Evolutionary conservation across 92 coral and sea anemone genomes (phyloP).

Genomic region (Diadumene lineata): DNA sequence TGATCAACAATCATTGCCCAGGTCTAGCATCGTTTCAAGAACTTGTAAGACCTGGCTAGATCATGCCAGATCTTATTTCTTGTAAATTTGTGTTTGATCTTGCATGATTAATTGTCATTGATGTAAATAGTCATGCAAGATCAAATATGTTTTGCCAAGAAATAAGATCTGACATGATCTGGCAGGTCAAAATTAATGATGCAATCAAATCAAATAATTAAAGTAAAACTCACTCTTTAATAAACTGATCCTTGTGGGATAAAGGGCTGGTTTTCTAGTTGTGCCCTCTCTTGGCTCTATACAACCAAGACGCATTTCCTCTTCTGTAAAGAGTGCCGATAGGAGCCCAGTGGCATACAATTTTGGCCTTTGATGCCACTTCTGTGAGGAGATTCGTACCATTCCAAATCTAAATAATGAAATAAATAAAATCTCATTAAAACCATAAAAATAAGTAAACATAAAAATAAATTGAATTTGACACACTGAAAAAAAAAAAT

Average conservation of each 20-base stretch:
- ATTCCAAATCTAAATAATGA: constrained; percentile 14
- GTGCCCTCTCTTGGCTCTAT: constrained; percentile 50
- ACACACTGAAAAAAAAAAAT: too few species aligned
- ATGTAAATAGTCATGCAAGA: too few species aligned
- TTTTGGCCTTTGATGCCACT: constrained; percentile 44
- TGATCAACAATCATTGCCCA: not conserved
- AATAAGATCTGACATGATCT: too few species aligned
- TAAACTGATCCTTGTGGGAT: constrained; percentile 40
- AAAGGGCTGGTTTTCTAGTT: constrained; percentile 34
- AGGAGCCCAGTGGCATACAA: constrained; percentile 53
- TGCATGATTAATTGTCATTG: too few species aligned
- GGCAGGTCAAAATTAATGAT: too few species aligned
- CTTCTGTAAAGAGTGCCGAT: constrained; percentile 49
- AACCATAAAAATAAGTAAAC: too few species aligned
- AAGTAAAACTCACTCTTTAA: constrained; percentile 53
- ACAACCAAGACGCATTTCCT: constrained; percentile 56
- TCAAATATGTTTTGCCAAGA: too few species aligned
- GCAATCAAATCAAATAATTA: not conserved
- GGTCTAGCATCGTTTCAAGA: not conserved
- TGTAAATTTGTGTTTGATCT: too few species aligned
- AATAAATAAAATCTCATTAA: too few species aligned
- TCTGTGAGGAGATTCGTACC: constrained; percentile 49
- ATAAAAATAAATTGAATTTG: too few species aligned
- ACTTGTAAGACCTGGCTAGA: not conserved
- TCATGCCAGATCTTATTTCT: too few species aligned